phyloP scores from a whole-genome alignment of 2,113 vertebrate species.

The Callionymus lyra region DNA sequence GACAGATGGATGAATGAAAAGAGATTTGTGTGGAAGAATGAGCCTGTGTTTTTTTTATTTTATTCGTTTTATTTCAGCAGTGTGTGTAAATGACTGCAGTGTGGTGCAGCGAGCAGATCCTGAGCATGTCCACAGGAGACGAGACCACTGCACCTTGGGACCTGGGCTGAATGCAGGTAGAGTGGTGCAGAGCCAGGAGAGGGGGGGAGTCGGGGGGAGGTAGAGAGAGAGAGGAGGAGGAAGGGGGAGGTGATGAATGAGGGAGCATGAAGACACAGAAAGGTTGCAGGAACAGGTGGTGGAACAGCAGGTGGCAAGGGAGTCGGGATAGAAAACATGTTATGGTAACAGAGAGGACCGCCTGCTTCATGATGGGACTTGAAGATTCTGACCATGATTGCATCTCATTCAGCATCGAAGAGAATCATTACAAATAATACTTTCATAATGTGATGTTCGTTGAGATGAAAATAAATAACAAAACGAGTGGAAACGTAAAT shows the following conservation, averaged over 20 bases:
- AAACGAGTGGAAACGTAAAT: no score
- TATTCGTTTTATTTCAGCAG: conserved; percentile 21
- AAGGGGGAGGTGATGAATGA: conserved; percentile 13
- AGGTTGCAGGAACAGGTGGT: conserved; percentile 54
- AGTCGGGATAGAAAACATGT: conserved; percentile 11
- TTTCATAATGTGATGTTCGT: no score
- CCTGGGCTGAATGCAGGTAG: conserved; percentile 39
- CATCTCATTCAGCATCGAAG: no score
- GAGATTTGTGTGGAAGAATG: neutral
- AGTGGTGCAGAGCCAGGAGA: conserved; percentile 32
- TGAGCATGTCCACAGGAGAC: conserved; percentile 7
- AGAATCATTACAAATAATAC: no score
- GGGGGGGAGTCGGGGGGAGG: conserved; percentile 1
- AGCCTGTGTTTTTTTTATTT: conserved; percentile 17
- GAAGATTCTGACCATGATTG: no score
- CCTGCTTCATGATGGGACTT: conserved; percentile 29
- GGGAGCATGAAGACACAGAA: conserved; percentile 18
- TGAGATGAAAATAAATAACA: no score
- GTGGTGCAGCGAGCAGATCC: conserved; percentile 22
- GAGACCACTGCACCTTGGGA: conserved; percentile 32
- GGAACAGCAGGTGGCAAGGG: conserved; percentile 44
- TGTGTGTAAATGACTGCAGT: conserved; percentile 22
- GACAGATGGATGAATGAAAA: conserved; percentile 28
- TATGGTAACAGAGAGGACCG: conserved; percentile 6
- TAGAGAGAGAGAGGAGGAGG: conserved; percentile 1